A percentile compares a stretch with the other conserved stretches of the same genome.
phyloP scores from a whole-genome alignment of 2,113 vertebrate genomes.

The Drymodes brunneopygia region DNA sequence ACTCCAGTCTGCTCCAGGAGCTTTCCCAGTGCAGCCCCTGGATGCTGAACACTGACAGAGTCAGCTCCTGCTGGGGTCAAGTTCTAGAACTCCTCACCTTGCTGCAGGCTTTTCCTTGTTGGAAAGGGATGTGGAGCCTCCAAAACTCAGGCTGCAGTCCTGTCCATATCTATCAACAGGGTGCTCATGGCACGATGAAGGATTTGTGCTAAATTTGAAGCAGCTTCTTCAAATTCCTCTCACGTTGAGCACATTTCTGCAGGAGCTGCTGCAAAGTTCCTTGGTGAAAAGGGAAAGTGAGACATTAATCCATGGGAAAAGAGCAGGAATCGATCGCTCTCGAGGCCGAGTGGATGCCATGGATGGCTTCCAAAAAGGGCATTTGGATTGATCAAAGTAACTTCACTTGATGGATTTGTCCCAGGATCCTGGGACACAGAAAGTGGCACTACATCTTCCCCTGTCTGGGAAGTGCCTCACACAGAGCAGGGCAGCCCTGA shows the following conservation, averaged over 20 bases:
- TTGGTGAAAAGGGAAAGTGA: neutral
- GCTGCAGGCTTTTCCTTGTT: neutral
- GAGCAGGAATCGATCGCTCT: neutral
- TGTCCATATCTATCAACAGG: neutral
- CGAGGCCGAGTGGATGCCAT: neutral
- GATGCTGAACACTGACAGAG: neutral
- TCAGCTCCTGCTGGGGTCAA: neutral
- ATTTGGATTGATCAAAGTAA: neutral
- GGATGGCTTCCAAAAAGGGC: neutral
- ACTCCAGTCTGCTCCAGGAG: neutral
- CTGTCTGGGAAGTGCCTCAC: neutral
- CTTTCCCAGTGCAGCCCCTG: neutral
- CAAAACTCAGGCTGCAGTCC: neutral
- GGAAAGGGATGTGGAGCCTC: neutral
- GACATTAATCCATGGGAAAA: neutral
- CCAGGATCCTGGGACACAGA: neutral
- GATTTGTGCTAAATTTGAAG: neutral
- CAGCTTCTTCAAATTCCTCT: neutral
- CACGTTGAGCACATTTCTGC: fast-evolving
- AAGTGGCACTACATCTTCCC: fast-evolving
- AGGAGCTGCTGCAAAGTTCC: neutral
- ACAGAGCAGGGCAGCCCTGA: fast-evolving
- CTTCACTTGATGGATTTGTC: neutral
- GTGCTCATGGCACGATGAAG: fast-evolving
- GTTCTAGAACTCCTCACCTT: neutral